Evolutionary conservation across 2,888 invertebrate genomes (phyloP).

Genomic region (Congeria kusceri): DNA sequence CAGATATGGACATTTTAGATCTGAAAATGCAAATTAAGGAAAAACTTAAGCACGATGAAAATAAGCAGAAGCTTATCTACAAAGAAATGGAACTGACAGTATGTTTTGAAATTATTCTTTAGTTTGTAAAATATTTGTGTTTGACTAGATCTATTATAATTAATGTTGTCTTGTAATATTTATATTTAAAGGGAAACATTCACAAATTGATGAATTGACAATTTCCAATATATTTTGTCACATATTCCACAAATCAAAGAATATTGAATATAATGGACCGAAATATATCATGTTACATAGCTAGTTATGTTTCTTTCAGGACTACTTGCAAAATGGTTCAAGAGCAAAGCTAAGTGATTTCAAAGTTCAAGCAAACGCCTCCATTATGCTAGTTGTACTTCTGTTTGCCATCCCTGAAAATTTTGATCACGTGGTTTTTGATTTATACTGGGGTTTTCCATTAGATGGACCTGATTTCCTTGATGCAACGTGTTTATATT

Average conservation of each 20-base stretch:
- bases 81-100: slow-evolving; percentile 62
- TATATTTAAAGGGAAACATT: too few species aligned
- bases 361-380: slow-evolving; percentile 14
- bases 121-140: too few species aligned
- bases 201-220: too few species aligned
- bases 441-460: slow-evolving; percentile 45
- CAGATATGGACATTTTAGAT: slow-evolving; percentile 48
- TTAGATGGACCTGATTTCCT: slow-evolving; percentile 36
- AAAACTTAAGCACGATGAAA: slow-evolving; percentile 41
- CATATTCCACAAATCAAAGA: too few species aligned
- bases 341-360: slow-evolving; percentile 22
- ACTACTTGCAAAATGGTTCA: slow-evolving; percentile 8
- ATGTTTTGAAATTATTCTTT: background rate
- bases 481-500: slow-evolving; percentile 43
- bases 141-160: too few species aligned
- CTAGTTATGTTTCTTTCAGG: slow-evolving; percentile 5
- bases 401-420: slow-evolving; percentile 46
- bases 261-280: too few species aligned
- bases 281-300: too few species aligned
- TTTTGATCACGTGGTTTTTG: slow-evolving; percentile 46
- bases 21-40: slow-evolving; percentile 50
- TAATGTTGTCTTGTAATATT: too few species aligned
- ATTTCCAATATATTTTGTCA: too few species aligned
- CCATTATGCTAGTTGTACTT: slow-evolving; percentile 33
- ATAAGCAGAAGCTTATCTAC: slow-evolving; percentile 62